These are phyloP conservation scores for Drosophila fuyamai DNA, from an alignment of 1,140 invertebrate genomes.

Conservation along the genomic window DNA sequence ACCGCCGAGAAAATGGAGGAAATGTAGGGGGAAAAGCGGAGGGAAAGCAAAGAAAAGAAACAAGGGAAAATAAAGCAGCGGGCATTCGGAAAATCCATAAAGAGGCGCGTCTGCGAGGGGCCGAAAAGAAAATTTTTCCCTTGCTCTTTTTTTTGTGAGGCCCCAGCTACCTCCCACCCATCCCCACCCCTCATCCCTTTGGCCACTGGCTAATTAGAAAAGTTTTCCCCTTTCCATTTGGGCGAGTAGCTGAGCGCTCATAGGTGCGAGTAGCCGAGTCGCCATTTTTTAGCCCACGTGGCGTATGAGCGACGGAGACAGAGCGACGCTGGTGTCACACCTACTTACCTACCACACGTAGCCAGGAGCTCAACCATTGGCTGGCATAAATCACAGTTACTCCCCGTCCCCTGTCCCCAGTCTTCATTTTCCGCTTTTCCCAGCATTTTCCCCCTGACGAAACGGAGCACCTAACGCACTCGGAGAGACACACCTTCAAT, in stretches of 20 bases:
- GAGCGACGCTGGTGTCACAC: conserved; percentile 76
- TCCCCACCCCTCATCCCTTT: background rate
- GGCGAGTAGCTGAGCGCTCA: conserved; percentile 49
- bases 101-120: conserved; percentile 58
- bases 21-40: background rate
- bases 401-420: conserved; percentile 5
- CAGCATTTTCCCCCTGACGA: conserved; percentile 26
- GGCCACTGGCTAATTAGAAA: conserved; percentile 75
- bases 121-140: conserved; percentile 49
- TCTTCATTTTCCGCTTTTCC: background rate
- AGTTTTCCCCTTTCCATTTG: conserved; percentile 51
- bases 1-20: conserved; percentile 45
- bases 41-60: conserved; percentile 21
- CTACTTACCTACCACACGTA: conserved; percentile 64
- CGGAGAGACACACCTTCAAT: conserved; percentile 68
- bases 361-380: conserved; percentile 82
- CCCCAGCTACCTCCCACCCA: background rate
- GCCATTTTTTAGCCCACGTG: conserved; percentile 79
- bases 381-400: conserved; percentile 82
- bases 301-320: conserved; percentile 57
- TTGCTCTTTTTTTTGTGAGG: conserved; percentile 3
- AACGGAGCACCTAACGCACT: conserved; percentile 66
- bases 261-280: conserved; percentile 65
- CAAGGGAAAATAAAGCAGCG: conserved; percentile 34
- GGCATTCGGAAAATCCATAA: conserved; percentile 73